Conservation (phyloP, 2,797 vertebrate species). For the Euthynnus affinis region DNA sequence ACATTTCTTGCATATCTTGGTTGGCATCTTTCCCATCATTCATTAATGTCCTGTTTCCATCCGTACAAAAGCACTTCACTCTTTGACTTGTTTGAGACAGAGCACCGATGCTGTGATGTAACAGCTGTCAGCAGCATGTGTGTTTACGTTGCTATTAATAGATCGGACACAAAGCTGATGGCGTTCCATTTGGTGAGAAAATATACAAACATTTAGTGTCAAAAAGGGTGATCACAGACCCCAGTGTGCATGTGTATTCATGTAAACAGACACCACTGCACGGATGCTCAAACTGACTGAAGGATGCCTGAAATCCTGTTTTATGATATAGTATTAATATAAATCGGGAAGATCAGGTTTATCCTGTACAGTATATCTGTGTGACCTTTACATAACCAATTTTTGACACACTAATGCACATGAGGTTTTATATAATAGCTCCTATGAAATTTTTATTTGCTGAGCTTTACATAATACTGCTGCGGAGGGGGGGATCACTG, state of each 20-base stretch:
- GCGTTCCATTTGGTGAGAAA: constrained; percentile 42
- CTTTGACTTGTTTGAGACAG: constrained; percentile 52
- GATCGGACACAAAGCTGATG: constrained; percentile 57
- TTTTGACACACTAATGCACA: constrained; percentile 58
- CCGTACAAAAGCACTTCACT: constrained; percentile 18
- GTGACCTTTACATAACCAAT: constrained; percentile 66
- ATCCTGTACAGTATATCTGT: not conserved
- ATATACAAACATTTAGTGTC: constrained; percentile 52
- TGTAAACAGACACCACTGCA: not conserved
- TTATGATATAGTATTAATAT: constrained; percentile 14
- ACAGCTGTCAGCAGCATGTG: constrained; percentile 75
- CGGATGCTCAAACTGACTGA: not conserved
- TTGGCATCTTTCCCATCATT: not conserved
- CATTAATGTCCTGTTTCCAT: constrained; percentile 21
- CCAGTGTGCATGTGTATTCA: not conserved
- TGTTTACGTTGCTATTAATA: constrained; percentile 80
- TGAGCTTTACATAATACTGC: constrained; percentile 60
- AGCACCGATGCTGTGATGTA: constrained; percentile 72
- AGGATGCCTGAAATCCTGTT: not conserved
- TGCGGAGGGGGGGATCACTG: constrained; percentile 34
- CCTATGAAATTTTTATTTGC: constrained; percentile 53
- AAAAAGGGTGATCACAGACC: constrained; percentile 33
- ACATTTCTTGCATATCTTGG: not conserved
- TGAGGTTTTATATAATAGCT: constrained; percentile 64
- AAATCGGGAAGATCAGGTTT: not conserved